Evolutionary conservation across 2,797 vertebrate genomes (phyloP).

Genomic region (Anolis apletophallus): DNA sequence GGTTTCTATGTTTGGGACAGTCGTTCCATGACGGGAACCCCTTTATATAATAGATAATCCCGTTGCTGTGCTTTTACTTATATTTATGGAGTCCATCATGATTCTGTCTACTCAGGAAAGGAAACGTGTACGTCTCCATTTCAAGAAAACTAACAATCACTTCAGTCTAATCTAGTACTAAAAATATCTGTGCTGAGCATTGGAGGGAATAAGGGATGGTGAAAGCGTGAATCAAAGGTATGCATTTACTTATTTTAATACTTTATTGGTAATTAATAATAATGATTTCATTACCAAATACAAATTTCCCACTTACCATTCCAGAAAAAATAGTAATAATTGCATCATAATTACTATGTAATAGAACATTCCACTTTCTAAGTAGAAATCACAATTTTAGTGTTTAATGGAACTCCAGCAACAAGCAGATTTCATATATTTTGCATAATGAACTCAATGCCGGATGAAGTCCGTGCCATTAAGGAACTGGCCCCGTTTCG

Average conservation of each 20-base stretch:
- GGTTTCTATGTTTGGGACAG: too few species aligned
- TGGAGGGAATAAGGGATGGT: not conserved
- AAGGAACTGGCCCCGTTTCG: too few species aligned
- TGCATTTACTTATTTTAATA: not conserved
- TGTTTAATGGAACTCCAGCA: too few species aligned
- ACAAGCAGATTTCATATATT: too few species aligned
- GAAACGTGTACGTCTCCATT: not conserved
- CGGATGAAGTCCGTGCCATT: too few species aligned
- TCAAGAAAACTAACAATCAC: not conserved
- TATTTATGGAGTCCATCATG: not conserved
- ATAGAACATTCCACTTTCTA: not conserved
- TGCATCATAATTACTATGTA: not conserved
- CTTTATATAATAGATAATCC: too few species aligned
- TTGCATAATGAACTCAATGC: too few species aligned
- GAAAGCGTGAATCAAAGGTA: not conserved
- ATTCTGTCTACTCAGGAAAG: not conserved
- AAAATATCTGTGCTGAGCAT: not conserved
- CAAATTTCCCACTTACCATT: not conserved
- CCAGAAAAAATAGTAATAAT: not conserved
- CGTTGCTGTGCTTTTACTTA: not conserved
- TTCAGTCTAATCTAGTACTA: not conserved
- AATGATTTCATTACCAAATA: not conserved
- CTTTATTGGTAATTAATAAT: too few species aligned
- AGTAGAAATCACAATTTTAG: too few species aligned
- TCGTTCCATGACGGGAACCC: too few species aligned